phyloP scores from a whole-genome alignment of 2,113 vertebrate species.

The Varanus salvator region DNA sequence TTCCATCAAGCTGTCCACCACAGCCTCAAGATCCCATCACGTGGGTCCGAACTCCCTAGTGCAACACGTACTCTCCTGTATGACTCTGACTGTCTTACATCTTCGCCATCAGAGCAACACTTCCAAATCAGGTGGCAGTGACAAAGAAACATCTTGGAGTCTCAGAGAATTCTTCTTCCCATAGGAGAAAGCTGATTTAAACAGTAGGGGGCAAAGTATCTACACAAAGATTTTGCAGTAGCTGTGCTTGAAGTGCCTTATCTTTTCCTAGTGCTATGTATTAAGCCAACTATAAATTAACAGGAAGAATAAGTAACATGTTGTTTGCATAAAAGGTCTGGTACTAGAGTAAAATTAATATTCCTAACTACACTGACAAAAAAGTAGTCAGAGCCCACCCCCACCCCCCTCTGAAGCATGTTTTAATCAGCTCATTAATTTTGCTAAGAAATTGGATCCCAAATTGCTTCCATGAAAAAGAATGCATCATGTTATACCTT shows the following conservation, averaged over 20 bases:
- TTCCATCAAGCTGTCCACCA: no score
- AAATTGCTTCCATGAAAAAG: conserved; percentile 6
- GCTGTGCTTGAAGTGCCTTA: neutral
- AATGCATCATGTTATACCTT: neutral
- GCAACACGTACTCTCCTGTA: neutral
- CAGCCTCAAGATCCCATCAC: neutral
- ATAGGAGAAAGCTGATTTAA: neutral
- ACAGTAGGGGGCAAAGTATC: neutral
- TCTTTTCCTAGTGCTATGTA: neutral
- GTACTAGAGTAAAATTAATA: conserved; percentile 1
- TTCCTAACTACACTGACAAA: neutral
- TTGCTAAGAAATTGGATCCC: conserved; percentile 1
- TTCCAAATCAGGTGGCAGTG: neutral
- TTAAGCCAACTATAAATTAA: neutral
- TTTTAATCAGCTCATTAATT: conserved; percentile 22
- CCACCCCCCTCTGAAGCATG: neutral
- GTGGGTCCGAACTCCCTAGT: neutral
- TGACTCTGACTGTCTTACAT: neutral
- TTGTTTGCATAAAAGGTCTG: conserved; percentile 4
- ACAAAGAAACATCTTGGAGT: no score
- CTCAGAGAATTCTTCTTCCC: no score
- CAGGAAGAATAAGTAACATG: neutral
- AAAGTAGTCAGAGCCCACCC: neutral
- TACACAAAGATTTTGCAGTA: neutral
- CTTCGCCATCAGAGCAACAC: neutral